These are phyloP conservation scores for Siphlonurus alternatus DNA, from an alignment of 2,888 invertebrate species.

Conservation along the genomic window DNA sequence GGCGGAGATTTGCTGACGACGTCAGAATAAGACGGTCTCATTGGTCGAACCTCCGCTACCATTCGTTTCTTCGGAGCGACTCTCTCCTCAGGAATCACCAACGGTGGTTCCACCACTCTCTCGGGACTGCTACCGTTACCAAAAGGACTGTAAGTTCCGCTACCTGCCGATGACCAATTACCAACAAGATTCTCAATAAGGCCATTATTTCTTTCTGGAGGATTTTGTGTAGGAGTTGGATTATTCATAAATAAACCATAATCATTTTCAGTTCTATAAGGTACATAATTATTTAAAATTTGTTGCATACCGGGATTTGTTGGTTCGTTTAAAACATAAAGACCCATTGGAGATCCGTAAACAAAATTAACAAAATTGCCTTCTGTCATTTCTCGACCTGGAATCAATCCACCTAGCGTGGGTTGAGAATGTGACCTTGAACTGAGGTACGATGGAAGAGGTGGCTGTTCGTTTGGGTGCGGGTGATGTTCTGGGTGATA, in stretches of 20 bases:
- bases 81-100: slow-evolving; percentile 18
- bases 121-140: slow-evolving; percentile 33
- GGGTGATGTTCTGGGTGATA: background rate
- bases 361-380: background rate
- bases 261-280: background rate
- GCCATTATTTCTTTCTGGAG: background rate
- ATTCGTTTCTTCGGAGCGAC: slow-evolving; percentile 42
- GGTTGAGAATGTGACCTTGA: background rate
- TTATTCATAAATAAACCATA: background rate
- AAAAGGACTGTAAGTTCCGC: slow-evolving; percentile 57
- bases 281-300: background rate
- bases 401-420: background rate
- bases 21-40: slow-evolving; percentile 74
- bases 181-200: slow-evolving; percentile 52
- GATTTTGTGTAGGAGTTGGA: background rate
- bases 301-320: background rate
- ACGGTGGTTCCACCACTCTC: slow-evolving; percentile 9
- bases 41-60: slow-evolving; percentile 63
- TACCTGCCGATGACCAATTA: slow-evolving; percentile 53
- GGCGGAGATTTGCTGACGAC: slow-evolving; percentile 52
- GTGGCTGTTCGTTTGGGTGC: background rate
- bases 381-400: background rate
- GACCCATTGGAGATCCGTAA: background rate
- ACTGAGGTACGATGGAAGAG: background rate
- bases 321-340: background rate